A percentile compares a stretch with the other conserved stretches of the same genome.
Conservation (phyloP, 37 sponge, comb jelly and placozoan genomes). For the Amphimedon queenslandica region DNA sequence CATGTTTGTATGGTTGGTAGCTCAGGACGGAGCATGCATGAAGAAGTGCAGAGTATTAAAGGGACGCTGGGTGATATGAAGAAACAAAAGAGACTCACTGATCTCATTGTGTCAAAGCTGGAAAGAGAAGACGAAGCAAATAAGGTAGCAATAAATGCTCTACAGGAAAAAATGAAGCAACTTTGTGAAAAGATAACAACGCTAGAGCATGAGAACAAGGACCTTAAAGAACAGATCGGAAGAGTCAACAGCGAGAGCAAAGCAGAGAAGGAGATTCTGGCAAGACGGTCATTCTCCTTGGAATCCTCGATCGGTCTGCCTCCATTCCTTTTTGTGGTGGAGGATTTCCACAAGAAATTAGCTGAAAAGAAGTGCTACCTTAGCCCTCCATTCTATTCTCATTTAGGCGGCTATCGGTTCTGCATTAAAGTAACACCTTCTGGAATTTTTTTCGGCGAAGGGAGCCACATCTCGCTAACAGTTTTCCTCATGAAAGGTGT, state of each 20-base stretch:
- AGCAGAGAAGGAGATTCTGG: not conserved
- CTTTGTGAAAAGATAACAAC: not conserved
- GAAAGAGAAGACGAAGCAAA: not conserved
- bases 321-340: not conserved
- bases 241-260: not conserved
- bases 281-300: not conserved
- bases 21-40: not conserved
- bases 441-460: not conserved
- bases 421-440: not conserved
- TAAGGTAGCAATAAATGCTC: not conserved
- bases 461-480: not conserved
- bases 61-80: not conserved
- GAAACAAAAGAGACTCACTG: not conserved
- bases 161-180: not conserved
- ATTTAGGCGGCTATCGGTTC: conserved; percentile 19
- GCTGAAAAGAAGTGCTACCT: not conserved
- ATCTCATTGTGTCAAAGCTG: not conserved
- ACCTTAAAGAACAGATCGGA: not conserved
- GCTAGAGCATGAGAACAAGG: not conserved
- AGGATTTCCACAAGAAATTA: not conserved
- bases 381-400: conserved; percentile 23
- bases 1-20: not conserved
- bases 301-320: not conserved
- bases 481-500: not conserved
- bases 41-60: not conserved